Base-by-base conservation (phyloP, 2,797 vertebrate genomes). In the Triplophysa bombifrons region DNA sequence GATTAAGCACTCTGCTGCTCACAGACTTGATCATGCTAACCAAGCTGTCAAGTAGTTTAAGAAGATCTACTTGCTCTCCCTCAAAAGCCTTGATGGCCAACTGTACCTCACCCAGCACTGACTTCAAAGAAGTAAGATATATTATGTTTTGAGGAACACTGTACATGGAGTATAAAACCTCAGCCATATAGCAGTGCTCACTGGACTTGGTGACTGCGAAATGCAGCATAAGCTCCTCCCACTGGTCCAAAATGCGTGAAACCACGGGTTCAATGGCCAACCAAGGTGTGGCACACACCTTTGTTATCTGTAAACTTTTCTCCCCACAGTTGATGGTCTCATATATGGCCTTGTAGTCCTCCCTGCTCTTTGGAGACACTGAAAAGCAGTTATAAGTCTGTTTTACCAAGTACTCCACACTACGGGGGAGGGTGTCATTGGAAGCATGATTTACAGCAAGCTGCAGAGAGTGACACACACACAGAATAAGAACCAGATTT, bases 321-420 rank as follows among this genome's bases (percentile, higher is more conserved):
- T 85, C 61, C 16, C 75, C 78, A 84, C 53, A 82, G 22, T 64
- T 85, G 27, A 82, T 84, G 14, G 74, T 85, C 64, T 85, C 69
- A 81, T 41, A 27, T 72, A 67, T 82, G 50, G 69, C 68, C 68
- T 64, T 72, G 72, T 84, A 71, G 68, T 79, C 71, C 72, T 83
- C 70, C 67, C 48, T 87, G 66, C 0, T 0, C 38, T 86, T 84
- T 81, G 79, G 56, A 71, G 82, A 86, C 27, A 82, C 48, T 63
- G 84, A 85, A 82, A 82, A 83, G 68, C 84, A 88, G 22, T 84
- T 81, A 16, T 82, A 86, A 22, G 80, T 88, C 13, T 86, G 78
- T 4, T 8, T 2, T 72, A 84, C 63, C 2, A 85, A 41, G 64
- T 80, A 80, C 14, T 87, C 72, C 10, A 85, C 70, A 81, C 64